phyloP scores from a whole-genome alignment of 2,888 invertebrate genomes.

The Limnephilus lunatus region DNA sequence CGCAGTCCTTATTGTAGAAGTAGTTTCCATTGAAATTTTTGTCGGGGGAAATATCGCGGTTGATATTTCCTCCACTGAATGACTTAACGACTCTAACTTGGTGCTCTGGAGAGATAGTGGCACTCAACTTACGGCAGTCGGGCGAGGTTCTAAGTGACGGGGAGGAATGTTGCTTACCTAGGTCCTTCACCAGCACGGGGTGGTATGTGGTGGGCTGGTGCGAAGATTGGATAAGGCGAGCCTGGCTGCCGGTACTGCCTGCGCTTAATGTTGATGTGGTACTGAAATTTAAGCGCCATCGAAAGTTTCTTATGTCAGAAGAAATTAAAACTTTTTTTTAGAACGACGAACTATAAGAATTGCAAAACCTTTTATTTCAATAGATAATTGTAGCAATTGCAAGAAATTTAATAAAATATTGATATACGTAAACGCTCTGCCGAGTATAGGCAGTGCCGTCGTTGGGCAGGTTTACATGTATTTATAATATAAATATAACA shows the following conservation, averaged over 20 bases:
- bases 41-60: slow-evolving; percentile 74
- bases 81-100: slow-evolving; percentile 77
- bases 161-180: slow-evolving; percentile 84
- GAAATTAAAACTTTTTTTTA: not conserved
- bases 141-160: slow-evolving; percentile 77
- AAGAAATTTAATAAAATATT: not conserved
- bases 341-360: not conserved
- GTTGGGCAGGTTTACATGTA: not conserved
- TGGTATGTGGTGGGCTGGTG: slow-evolving; percentile 95
- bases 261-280: slow-evolving; percentile 96
- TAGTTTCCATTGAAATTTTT: slow-evolving; percentile 68
- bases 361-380: not conserved
- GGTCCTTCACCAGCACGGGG: slow-evolving; percentile 90
- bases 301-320: slow-evolving; percentile 6
- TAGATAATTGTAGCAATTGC: not conserved
- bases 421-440: not conserved
- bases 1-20: slow-evolving; percentile 72
- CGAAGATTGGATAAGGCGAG: slow-evolving; percentile 94
- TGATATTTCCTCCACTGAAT: slow-evolving; percentile 76
- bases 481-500: not conserved
- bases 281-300: slow-evolving; percentile 77
- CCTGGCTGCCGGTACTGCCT: slow-evolving; percentile 95
- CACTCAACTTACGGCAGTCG: slow-evolving; percentile 71
- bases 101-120: slow-evolving; percentile 69
- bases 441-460: not conserved